phyloP scores from a whole-genome alignment of 2,113 vertebrate genomes.

The Coregonus clupeaformis region DNA sequence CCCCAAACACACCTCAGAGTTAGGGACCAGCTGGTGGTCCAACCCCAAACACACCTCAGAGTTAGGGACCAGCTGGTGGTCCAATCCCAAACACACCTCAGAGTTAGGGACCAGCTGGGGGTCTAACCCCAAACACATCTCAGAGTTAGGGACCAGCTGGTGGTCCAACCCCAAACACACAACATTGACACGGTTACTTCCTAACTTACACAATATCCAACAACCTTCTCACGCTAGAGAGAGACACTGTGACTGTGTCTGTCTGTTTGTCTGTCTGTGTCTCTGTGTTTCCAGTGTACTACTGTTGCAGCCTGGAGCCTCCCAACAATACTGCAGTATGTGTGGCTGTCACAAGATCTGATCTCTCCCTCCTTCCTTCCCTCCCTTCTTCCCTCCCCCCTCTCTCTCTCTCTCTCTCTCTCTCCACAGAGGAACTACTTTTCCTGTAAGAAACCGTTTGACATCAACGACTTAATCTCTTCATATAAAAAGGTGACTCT shows the following conservation, averaged over 20 bases:
- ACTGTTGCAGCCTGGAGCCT: no score
- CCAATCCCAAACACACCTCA: no score
- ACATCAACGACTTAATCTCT: constrained; percentile 59
- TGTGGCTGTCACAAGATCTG: not conserved
- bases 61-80: no score
- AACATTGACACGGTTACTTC: not conserved
- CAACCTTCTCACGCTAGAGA: not conserved
- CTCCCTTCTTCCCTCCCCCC: no score
- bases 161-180: not conserved
- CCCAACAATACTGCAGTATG: not conserved
- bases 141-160: no score
- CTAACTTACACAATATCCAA: not conserved
- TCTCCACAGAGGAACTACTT: constrained; percentile 65
- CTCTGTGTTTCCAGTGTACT: not conserved
- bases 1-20: no score
- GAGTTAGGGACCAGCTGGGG: no score
- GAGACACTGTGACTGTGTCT: not conserved
- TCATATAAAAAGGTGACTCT: constrained; percentile 67
- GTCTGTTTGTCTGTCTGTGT: not conserved
- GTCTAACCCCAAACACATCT: no score
- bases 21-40: no score
- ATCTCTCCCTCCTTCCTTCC: not conserved
- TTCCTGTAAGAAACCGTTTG: constrained; percentile 68
- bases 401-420: constrained; percentile 1
- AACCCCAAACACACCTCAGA: no score